These are phyloP conservation scores for Dreissena polymorpha DNA, from an alignment of 1,140 invertebrate species.

Conservation along the genomic window DNA sequence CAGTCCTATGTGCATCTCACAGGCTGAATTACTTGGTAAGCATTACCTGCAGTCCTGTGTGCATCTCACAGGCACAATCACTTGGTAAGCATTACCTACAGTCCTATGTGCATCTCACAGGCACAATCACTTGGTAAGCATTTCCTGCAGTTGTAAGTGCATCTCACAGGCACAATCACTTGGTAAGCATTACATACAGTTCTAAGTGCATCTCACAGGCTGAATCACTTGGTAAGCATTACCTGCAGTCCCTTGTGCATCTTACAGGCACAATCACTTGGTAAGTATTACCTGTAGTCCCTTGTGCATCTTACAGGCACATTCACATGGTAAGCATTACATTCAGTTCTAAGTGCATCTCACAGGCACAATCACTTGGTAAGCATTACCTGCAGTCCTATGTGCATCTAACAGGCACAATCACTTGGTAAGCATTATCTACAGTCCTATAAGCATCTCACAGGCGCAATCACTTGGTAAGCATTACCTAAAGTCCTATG, in stretches of 20 bases:
- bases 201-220: conserved; percentile 63
- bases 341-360: conserved; percentile 64
- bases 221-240: conserved; percentile 73
- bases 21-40: conserved; percentile 70
- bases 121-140: conserved; percentile 72
- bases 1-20: conserved; percentile 63
- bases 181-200: conserved; percentile 69
- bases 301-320: conserved; percentile 63
- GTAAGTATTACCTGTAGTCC: conserved; percentile 63
- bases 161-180: conserved; percentile 66
- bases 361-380: conserved; percentile 71
- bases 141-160: conserved; percentile 60
- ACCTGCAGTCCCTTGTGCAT: conserved; percentile 59
- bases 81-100: conserved; percentile 68
- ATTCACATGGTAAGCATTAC: conserved; percentile 74
- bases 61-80: conserved; percentile 65
- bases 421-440: conserved; percentile 73
- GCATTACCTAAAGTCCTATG: conserved; percentile 55
- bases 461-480: conserved; percentile 72
- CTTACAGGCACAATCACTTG: conserved; percentile 69
- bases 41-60: conserved; percentile 59
- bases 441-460: conserved; percentile 61
- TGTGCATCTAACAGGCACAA: conserved; percentile 63
- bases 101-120: conserved; percentile 62
- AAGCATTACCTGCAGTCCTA: conserved; percentile 58